phyloP scores from a whole-genome alignment of 2,888 invertebrate species.

The Dinocampus coccinellae region DNA sequence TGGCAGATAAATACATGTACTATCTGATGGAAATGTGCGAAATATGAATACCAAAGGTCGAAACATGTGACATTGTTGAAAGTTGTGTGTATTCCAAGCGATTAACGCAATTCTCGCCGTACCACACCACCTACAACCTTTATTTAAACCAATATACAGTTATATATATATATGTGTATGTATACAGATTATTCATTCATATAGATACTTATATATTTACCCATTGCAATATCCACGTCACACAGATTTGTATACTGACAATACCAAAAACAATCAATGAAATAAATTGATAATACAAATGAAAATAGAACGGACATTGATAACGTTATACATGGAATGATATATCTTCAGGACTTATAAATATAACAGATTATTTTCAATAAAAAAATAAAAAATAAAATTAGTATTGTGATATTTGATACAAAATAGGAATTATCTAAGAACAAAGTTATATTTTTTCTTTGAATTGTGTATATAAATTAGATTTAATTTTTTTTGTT shows the following conservation, averaged over 20 bases:
- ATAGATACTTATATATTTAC: not conserved
- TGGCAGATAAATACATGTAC: slow-evolving; percentile 24
- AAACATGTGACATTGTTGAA: slow-evolving; percentile 27
- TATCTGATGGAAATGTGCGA: slow-evolving; percentile 15
- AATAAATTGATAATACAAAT: too few relatives aligned
- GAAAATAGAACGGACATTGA: too few relatives aligned
- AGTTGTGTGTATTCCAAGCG: slow-evolving; percentile 28
- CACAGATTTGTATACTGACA: not conserved
- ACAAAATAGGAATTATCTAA: too few relatives aligned
- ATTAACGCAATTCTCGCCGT: slow-evolving; percentile 26
- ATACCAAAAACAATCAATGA: too few relatives aligned
- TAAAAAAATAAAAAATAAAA: too few relatives aligned
- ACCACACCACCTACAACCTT: not conserved
- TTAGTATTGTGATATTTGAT: too few relatives aligned
- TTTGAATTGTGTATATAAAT: too few relatives aligned
- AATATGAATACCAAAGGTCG: slow-evolving; percentile 22
- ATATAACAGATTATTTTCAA: too few relatives aligned
- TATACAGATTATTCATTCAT: not conserved
- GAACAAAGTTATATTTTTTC: too few relatives aligned
- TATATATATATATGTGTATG: not conserved
- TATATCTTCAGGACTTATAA: too few relatives aligned
- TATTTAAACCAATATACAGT: not conserved
- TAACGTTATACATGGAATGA: too few relatives aligned
- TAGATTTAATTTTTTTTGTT: too few relatives aligned
- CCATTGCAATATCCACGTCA: not conserved